Base-by-base conservation (phyloP, 2,113 vertebrate species). In the Sapayoa aenigma region DNA sequence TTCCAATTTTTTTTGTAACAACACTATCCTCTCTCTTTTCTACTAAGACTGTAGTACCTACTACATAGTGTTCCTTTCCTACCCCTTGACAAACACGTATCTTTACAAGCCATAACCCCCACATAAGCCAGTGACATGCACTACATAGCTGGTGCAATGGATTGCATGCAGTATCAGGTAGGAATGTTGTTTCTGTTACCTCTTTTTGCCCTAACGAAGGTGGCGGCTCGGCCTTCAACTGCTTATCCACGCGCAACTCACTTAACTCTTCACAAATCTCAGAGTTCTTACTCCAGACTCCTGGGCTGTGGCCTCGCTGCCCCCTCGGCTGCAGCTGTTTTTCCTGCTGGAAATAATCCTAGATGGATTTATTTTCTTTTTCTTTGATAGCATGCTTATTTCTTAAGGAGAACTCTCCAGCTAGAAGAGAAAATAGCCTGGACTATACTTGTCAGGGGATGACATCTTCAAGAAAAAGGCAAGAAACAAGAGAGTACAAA, bases 191-290 rank as follows among this genome's bases (percentile, higher is more conserved):
- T 95, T 69, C 93, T 84, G 76, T 97, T 97, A 97, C 97, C 97
- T 97, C 97, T 97, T 96, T 97, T 90, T 80, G 79, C 95, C 95
- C 96, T 97, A 94, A 50, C 66, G 96, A 73, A 89, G 93, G 92
- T 71, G 95, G 84, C 46, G 90, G 92, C 72, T 96, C 92, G 78
- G 94, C 84, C 94, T 97, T 97, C 94, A 96, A 87, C 67, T 96
- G 96, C 37, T 97, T 97, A 96, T 97, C 96, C 93, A 86, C 5
- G 72, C 92, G 92, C 89, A 97, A 97, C 92, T 96, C 96, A 95
- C 95, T 97, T 94, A 97, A 95, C 90, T 97, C 97, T 96, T 97
- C 97, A 93, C 93, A 97, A 95, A 97, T 96, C 89, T 97, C 96
- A 95, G 94, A 97, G 77, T 94, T 96, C 90, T 97, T 96, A 91